phyloP scores from a whole-genome alignment of 2,888 invertebrate species.

The Cantharis rufa region DNA sequence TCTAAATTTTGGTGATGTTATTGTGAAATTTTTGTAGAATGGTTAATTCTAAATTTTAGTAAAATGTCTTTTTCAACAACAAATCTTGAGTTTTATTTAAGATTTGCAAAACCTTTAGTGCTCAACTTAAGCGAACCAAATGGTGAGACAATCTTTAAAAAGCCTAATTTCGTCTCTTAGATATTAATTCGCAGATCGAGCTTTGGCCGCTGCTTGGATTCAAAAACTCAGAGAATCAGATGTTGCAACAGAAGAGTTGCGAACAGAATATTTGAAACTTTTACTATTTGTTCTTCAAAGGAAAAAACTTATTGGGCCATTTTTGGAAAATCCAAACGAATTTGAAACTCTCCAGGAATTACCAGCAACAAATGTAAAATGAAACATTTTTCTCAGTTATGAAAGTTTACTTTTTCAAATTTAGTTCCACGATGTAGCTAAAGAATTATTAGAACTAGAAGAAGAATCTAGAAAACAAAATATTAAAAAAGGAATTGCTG shows the following conservation, averaged over 20 bases:
- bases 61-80: conserved; percentile 3
- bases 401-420: conserved; percentile 7
- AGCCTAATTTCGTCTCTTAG: not conserved
- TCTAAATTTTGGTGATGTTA: conserved; percentile 18
- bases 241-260: conserved; percentile 43
- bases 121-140: conserved; percentile 51
- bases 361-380: conserved; percentile 44
- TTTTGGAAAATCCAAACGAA: conserved; percentile 49
- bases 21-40: not conserved
- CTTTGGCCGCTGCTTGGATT: conserved; percentile 55
- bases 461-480: conserved; percentile 37
- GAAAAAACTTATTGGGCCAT: conserved; percentile 52
- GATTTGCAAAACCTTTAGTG: conserved; percentile 54
- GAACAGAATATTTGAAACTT: conserved; percentile 55
- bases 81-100: conserved; percentile 54
- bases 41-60: not conserved
- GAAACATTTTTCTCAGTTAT: not conserved
- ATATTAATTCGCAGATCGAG: conserved; percentile 48
- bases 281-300: conserved; percentile 55
- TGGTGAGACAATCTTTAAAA: conserved; percentile 43
- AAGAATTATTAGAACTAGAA: conserved; percentile 46
- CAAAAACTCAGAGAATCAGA: conserved; percentile 49
- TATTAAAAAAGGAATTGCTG: conserved; percentile 36
- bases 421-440: conserved; percentile 48
- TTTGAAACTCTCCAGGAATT: conserved; percentile 47